Conservation (phyloP, 2,113 vertebrate species). For the Otocyon megalotis region DNA sequence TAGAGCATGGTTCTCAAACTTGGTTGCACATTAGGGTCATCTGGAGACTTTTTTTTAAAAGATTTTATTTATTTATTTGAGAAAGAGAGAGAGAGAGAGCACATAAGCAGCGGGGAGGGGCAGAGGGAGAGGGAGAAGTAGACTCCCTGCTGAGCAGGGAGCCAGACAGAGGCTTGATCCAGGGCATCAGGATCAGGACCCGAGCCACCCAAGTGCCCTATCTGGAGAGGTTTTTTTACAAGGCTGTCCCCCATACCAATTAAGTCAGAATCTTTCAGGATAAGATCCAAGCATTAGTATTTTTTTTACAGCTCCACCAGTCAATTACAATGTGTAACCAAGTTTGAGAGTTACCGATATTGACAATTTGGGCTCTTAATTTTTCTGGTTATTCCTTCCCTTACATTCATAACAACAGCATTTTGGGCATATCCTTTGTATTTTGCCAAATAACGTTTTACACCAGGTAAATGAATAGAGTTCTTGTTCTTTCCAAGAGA, state of each 20-base stretch:
- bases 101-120: accelerated
- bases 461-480: neutral
- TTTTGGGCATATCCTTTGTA: neutral
- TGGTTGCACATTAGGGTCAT: neutral
- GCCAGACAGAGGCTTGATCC: neutral
- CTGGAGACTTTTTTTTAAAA: neutral
- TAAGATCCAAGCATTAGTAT: neutral
- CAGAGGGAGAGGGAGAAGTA: neutral
- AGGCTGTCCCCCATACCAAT: neutral
- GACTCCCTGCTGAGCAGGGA: neutral
- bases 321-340: neutral
- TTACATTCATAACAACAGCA: neutral
- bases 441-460: neutral
- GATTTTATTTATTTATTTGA: neutral
- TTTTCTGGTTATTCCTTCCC: neutral
- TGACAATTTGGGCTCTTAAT: neutral
- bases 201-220: neutral
- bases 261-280: neutral
- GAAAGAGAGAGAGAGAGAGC: neutral
- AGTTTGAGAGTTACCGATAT: neutral
- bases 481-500: neutral
- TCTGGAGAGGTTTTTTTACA: slow-evolving; percentile 38
- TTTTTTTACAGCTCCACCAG: neutral
- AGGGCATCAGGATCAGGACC: neutral
- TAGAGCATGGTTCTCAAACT: neutral